Base-by-base conservation (phyloP, 1,140 invertebrate species). In the Achatina immaculata region DNA sequence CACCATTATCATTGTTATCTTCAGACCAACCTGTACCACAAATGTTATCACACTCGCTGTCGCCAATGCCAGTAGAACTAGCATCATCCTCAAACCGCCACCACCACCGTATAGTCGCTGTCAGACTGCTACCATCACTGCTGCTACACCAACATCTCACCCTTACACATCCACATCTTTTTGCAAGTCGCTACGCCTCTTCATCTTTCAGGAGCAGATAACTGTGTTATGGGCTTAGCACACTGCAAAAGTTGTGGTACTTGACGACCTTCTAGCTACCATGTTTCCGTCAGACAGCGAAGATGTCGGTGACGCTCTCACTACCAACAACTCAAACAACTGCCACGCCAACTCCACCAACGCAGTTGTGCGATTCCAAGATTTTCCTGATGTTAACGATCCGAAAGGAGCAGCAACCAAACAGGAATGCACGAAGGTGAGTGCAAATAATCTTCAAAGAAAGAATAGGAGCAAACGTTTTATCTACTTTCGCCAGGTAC, bases 361-460 rank as follows among this genome's bases (percentile, higher is more conserved):
- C 43, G 48, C 71, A 1, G 45, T 7, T 6, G 14, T 45, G 4
- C 71, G 71, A 1, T 45, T 43, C 28, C 71, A 43, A 9, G 43
- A 51, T 21, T 4, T 34, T 34, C 9, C 21, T 4, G 71, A 73
- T 6, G 1, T 40, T 21, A 51, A 31, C 28, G 71, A 73, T n/a
- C 68, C 38, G n/a, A 73, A 73, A 51, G 71, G 71, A 21, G 42
- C 31, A 7, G 71, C 71, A 1, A 73, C 43, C 38, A 73, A 73
- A 48, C 71, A 73, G 28, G 71, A 73, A 48, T 73, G 71, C 34
- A 73, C 43, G 0, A 73, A 73, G 34, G 71, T 73, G 48, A 51
- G 43, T 71, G 21, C 21, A 55, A 45, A 45, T 45, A 9, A 45
- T 9, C 43, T 7, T 45, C 19, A 45, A 7, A 45, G 43, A 45